Base-by-base conservation (phyloP, 2,797 vertebrate genomes). In the Valencia hispanica region DNA sequence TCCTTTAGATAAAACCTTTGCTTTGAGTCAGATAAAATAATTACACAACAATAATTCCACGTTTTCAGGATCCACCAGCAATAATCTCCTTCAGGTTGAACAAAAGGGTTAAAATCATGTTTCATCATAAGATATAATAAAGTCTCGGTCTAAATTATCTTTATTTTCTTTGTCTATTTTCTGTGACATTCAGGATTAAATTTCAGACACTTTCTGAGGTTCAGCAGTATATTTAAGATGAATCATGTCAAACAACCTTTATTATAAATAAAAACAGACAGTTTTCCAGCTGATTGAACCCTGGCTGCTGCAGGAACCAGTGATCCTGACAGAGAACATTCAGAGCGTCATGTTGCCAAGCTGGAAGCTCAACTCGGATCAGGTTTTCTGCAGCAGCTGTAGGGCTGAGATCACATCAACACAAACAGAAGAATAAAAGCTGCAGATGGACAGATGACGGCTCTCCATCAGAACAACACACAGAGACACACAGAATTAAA, bases 401-500 rank as follows among this genome's bases (percentile, higher is more conserved):
- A 25, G 25, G n/a, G 27, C 43, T 43, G 43, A 5, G 43, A 11
- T 43, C 43, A 43, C 43, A 43, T 43, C 7, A 43, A 75, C 25
- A 32, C 32, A 30, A 36, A 48, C 59, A n/a, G 39, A 20, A 65
- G 18, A 10, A 43, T 9, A 47, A 15, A 45, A 0, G 34, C 72
- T 43, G 63, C 2, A 20, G 73, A 8, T 43, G 43, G 43, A 43
- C 43, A 1, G 43, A 43, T 5, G 4, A 5, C 43, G 43, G 7
- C 43, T 43, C 43, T 43, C 43, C 43, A 43, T 43, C 43, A 43
- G 43, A 43, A 43, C 1, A 8, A 55, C 48, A 55, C 2, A 53
- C 22, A 63, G 53, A n/a, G n/a, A n/a, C 25, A 59, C 32, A 78
- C 4, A 73, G 72, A 61, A 45, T 81, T 79, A 87, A 82, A 84